Evolutionary conservation across 2,113 vertebrate species (phyloP), one percentile per base, ranked within the genome.

Genomic region (Eleginops maclovinus): DNA sequence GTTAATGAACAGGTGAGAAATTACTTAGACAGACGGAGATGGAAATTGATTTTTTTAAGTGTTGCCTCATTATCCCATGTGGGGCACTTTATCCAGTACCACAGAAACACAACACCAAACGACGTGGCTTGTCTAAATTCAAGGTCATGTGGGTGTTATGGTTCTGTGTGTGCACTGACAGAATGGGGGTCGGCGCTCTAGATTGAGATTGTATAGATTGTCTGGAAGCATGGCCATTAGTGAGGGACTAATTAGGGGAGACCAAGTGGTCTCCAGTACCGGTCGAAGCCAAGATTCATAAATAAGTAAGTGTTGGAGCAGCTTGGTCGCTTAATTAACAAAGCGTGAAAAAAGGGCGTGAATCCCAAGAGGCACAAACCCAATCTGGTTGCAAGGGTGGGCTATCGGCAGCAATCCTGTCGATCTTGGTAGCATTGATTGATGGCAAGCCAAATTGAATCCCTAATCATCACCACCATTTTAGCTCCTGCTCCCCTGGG

Each of bases 391-490:
- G 78, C 72, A 66, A 81, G 81, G 75, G 89, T 66, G 82, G 65
- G 79, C 81, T 81, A 86, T 83, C 71, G 63, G 82, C 90, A 78
- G 84, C 79, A n/a, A 65, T 83, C 76, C 84, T 80, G 84, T 79
- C 87, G 58, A 58, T 86, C 88, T 83, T 65, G 40, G 80, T 84
- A 75, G 85, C 90, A 93, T 88, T 94, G 94, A 95, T 94, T 93
- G 93, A 94, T 89, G 86, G 93, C 72, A 67, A 70, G 88, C 88
- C 92, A 94, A 95, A 95, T 93, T 94, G 93, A 95, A 94, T 93
- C 79, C 87, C 88, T 92, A 93, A 93, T 95, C 93, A 94, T 93
- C 89, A 83, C 87, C 82, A 88, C 68, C 87, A 84, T 92, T 93
- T 93, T 92, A 92, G 63, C 84, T 86, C 31, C 77, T 60, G 54